Conservation (phyloP, 2,888 invertebrate genomes). For the Parascotia fuliginaria region DNA sequence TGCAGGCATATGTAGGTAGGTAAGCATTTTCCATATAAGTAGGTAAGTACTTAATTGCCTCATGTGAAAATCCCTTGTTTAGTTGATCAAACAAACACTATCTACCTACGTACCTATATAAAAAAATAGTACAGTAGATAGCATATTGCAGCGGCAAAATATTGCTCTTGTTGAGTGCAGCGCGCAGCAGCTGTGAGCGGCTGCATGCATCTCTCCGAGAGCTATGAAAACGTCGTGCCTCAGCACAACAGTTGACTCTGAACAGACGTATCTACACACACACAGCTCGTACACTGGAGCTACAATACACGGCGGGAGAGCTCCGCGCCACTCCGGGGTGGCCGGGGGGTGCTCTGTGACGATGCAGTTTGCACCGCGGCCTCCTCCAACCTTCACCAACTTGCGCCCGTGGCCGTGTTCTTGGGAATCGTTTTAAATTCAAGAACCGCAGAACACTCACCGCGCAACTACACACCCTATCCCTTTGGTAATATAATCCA, state of each 20-base stretch:
- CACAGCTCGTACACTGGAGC: conserved; percentile 47
- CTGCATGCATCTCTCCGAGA: conserved; percentile 58
- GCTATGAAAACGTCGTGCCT: conserved; percentile 75
- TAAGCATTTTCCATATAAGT: conserved; percentile 30
- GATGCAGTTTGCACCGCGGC: conserved; percentile 85
- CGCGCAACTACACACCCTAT: conserved; percentile 65
- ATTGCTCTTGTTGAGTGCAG: conserved; percentile 64
- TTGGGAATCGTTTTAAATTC: conserved; percentile 86
- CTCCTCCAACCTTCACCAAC: conserved; percentile 84
- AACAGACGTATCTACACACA: conserved; percentile 68
- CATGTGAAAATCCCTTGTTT: conserved; percentile 32
- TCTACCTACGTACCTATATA: too few species aligned
- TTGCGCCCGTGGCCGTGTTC: conserved; percentile 84
- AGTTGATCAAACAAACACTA: conserved; percentile 37
- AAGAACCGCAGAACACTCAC: conserved; percentile 77
- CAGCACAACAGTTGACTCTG: conserved; percentile 80
- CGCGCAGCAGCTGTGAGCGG: conserved; percentile 37
- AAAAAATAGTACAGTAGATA: conserved; percentile 30
- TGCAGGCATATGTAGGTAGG: conserved; percentile 1
- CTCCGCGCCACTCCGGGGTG: conserved; percentile 47
- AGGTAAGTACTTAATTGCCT: too few species aligned
- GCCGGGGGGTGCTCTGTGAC: conserved; percentile 69
- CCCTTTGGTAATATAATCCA: conserved; percentile 54
- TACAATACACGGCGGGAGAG: conserved; percentile 71
- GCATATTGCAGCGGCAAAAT: conserved; percentile 57